Conservation (phyloP, 2,797 vertebrate species). For the Mus spretus region DNA sequence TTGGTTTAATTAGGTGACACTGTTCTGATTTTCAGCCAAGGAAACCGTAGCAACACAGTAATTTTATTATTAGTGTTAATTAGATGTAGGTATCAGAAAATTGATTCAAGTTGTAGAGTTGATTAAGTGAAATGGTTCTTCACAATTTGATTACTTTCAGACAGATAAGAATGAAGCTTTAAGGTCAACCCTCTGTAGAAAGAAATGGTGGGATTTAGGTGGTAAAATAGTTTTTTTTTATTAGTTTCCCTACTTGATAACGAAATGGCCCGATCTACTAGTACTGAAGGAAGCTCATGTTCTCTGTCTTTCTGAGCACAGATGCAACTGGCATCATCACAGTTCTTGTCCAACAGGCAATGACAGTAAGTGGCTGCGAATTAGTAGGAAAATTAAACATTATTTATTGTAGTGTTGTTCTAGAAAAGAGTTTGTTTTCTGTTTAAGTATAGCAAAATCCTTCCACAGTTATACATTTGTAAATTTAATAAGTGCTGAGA, state of each 20-base stretch:
- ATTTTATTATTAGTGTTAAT: constrained; percentile 66
- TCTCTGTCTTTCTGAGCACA: neutral
- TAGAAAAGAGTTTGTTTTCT: constrained; percentile 12
- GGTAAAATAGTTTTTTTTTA: constrained; percentile 5
- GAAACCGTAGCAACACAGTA: neutral
- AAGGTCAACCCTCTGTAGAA: neutral
- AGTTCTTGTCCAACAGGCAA: neutral
- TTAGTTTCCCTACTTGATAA: constrained; percentile 9
- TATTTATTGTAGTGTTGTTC: neutral
- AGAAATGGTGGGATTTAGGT: neutral
- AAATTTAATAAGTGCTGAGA: neutral
- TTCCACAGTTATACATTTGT: neutral
- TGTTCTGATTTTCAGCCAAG: constrained; percentile 62
- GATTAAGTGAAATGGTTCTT: constrained; percentile 45
- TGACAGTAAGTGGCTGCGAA: neutral
- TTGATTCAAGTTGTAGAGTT: constrained; percentile 46
- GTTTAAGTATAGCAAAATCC: neutral
- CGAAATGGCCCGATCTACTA: constrained; percentile 11
- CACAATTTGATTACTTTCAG: constrained; percentile 39
- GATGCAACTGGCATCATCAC: neutral
- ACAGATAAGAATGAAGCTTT: neutral
- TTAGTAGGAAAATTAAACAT: neutral
- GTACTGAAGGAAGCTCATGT: neutral
- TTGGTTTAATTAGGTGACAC: constrained; percentile 42
- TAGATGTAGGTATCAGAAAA: constrained; percentile 34